A percentile compares a stretch with the other conserved stretches of the same genome.
phyloP scores from a whole-genome alignment of 2,888 invertebrate species.

The Tachina fera region DNA sequence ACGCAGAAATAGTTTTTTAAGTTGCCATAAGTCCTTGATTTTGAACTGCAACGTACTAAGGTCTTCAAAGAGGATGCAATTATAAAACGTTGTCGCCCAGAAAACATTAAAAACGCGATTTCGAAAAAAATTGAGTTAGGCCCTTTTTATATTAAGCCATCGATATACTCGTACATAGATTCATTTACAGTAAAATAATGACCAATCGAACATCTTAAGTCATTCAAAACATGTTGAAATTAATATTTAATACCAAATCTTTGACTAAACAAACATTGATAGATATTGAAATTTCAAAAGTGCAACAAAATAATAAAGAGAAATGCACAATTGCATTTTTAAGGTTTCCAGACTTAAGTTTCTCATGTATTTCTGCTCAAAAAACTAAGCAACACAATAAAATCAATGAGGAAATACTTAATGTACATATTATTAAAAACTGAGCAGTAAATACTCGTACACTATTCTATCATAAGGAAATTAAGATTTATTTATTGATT shows the following conservation, averaged over 20 bases:
- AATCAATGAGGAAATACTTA: constrained; percentile 59
- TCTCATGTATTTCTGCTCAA: constrained; percentile 34
- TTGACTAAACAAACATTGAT: constrained; percentile 49
- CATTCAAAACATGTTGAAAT: constrained; percentile 45
- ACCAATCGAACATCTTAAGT: constrained; percentile 36
- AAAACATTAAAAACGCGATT: no score
- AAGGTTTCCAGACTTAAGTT: constrained; percentile 74
- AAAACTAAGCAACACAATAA: not conserved
- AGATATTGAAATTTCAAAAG: constrained; percentile 14
- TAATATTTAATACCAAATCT: constrained; percentile 46
- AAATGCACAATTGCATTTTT: constrained; percentile 69
- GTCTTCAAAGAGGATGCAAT: no score
- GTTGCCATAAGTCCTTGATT: no score
- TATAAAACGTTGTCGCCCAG: no score
- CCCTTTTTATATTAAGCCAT: no score
- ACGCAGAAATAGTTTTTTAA: no score
- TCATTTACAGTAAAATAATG: constrained; percentile 21
- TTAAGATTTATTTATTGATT: not conserved
- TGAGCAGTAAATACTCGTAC: not conserved
- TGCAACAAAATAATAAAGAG: constrained; percentile 52
- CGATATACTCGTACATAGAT: no score
- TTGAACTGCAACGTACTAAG: no score
- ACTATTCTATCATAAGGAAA: not conserved
- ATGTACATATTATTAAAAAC: constrained; percentile 31
- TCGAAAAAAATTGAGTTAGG: no score